Percentiles rank a stretch among this genome's conserved stretches.
These are phyloP conservation scores for Botia kubotai DNA, from an alignment of 2,797 vertebrate species.

Conservation along the genomic window DNA sequence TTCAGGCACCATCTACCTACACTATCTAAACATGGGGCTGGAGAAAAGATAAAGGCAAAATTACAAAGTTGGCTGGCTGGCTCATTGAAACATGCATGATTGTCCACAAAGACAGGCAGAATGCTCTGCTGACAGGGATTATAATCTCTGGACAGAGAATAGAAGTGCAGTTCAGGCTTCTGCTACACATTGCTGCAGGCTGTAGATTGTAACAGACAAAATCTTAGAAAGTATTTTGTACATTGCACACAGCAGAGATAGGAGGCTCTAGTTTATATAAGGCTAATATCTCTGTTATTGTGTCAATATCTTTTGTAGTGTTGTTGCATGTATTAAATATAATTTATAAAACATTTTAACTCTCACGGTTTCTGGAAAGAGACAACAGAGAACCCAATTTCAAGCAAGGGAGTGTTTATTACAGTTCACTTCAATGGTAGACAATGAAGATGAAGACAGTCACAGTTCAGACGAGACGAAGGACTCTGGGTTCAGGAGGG, in stretches of 20 bases:
- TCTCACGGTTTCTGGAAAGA: too few relatives aligned
- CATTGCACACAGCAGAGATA: slow-evolving; percentile 3
- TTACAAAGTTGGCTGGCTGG: slow-evolving; percentile 43
- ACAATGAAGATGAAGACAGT: too few relatives aligned
- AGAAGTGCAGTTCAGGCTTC: slow-evolving; percentile 49
- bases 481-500: too few relatives aligned
- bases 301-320: too few relatives aligned
- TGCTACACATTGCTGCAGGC: slow-evolving; percentile 37
- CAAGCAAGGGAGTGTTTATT: too few relatives aligned
- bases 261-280: neutral
- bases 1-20: slow-evolving; percentile 64
- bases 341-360: too few relatives aligned
- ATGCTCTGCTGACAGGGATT: slow-evolving; percentile 56
- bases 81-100: slow-evolving; percentile 33
- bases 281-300: too few relatives aligned
- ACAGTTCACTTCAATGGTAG: too few relatives aligned
- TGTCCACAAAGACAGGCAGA: slow-evolving; percentile 35
- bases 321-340: too few relatives aligned
- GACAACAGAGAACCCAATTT: too few relatives aligned
- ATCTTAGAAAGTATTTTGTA: slow-evolving; percentile 8
- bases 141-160: slow-evolving; percentile 52
- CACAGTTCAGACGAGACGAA: too few relatives aligned
- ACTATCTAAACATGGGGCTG: slow-evolving; percentile 69
- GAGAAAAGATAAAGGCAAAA: slow-evolving; percentile 57
- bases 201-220: slow-evolving; percentile 21